A percentile compares a stretch with the other conserved stretches of the same genome.
phyloP scores from a whole-genome alignment of 2,113 vertebrate genomes.

The Lathamus discolor region DNA sequence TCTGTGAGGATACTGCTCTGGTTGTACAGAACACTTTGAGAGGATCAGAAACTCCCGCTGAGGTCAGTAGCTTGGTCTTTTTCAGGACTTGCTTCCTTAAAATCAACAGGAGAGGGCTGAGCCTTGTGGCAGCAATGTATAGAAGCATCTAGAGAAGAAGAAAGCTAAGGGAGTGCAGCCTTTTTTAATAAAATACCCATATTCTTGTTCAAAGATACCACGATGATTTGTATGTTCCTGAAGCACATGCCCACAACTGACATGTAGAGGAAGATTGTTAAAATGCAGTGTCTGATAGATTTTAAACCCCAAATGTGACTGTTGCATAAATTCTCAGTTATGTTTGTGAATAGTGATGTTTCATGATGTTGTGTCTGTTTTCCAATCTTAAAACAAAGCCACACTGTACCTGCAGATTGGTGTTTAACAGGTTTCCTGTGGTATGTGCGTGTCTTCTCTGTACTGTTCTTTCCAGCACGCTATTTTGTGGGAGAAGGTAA shows the following conservation, averaged over 20 bases:
- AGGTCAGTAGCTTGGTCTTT: not conserved
- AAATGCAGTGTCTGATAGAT: not conserved
- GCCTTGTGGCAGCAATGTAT: not conserved
- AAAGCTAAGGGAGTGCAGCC: not conserved
- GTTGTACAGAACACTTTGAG: not conserved
- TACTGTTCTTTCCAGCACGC: not conserved
- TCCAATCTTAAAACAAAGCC: not conserved
- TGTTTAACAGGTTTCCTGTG: not conserved
- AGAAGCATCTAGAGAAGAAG: not conserved
- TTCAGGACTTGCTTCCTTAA: not conserved
- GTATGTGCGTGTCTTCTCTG: not conserved
- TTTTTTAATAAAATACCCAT: not conserved
- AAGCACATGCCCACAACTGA: not conserved
- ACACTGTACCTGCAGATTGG: not conserved
- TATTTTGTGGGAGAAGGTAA: not conserved
- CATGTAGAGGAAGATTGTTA: not conserved
- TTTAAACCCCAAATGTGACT: not conserved
- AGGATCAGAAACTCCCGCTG: not conserved
- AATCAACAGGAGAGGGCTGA: not conserved
- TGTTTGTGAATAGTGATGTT: not conserved
- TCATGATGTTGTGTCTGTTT: not conserved
- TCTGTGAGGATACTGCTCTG: not conserved
- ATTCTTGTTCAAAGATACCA: not conserved
- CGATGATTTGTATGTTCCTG: not conserved
- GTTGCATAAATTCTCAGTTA: not conserved